Evolutionary conservation across 92 coral and sea anemone genomes (phyloP).

Genomic region (Phymanthus crucifer): DNA sequence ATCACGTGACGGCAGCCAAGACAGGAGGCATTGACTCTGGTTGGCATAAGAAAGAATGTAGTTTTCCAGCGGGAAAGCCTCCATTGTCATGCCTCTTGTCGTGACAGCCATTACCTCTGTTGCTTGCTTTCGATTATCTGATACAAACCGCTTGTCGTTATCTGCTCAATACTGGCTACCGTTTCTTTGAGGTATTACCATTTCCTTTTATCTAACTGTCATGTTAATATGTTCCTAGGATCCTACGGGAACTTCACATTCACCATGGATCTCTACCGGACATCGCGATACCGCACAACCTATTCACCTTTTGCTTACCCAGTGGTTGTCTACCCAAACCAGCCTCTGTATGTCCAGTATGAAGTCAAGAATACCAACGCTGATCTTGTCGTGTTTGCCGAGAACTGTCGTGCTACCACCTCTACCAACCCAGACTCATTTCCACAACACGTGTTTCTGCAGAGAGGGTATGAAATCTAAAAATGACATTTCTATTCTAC

Average conservation of each 20-base stretch:
- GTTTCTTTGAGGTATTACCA: background rate
- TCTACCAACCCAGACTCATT: constrained; percentile 17
- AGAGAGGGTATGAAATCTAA: constrained; percentile 11
- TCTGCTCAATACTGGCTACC: too few relatives aligned
- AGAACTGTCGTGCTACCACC: constrained; percentile 19
- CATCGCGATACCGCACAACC: background rate
- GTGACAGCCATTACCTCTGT: too few relatives aligned
- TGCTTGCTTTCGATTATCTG: too few relatives aligned
- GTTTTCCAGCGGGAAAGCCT: too few relatives aligned
- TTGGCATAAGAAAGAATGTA: too few relatives aligned
- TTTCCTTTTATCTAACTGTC: background rate
- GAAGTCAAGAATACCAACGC: background rate
- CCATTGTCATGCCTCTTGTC: too few relatives aligned
- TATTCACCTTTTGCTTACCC: constrained; percentile 19
- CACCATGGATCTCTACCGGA: constrained; percentile 19
- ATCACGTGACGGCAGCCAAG: too few relatives aligned
- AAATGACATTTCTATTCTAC: background rate
- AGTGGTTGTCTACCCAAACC: constrained; percentile 12
- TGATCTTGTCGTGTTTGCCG: constrained; percentile 26
- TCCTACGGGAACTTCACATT: constrained; percentile 27
- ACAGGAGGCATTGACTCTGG: too few relatives aligned
- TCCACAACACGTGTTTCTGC: constrained; percentile 14
- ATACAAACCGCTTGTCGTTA: too few relatives aligned
- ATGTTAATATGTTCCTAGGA: background rate
- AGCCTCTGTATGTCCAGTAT: constrained; percentile 18